Evolutionary conservation across 2,113 vertebrate genomes (phyloP).

Genomic region (Mionectes macconnelli): DNA sequence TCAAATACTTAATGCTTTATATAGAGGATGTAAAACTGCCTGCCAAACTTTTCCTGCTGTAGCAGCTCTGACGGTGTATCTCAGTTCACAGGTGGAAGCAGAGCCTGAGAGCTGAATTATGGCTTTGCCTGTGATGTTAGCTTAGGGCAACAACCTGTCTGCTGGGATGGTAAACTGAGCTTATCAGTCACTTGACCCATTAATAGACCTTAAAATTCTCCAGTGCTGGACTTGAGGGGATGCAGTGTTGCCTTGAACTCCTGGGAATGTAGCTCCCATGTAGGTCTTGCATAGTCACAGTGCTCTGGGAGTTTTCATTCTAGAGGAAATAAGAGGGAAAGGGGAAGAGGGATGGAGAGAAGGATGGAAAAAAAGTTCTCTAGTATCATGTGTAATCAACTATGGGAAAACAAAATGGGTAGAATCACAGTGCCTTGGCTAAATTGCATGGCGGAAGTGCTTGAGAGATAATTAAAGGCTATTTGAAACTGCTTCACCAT

Average conservation of each 20-base stretch:
- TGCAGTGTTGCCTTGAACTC: not conserved
- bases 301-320: not conserved
- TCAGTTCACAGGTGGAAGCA: not conserved
- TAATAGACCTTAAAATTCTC: not conserved
- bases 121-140: not conserved
- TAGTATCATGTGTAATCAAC: not conserved
- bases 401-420: not conserved
- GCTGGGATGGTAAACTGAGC: not conserved
- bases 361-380: not conserved
- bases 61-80: not conserved
- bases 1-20: constrained; percentile 48
- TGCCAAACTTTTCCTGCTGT: constrained; percentile 19
- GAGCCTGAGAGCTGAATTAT: not conserved
- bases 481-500: not conserved
- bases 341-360: not conserved
- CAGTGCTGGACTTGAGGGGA: not conserved
- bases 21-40: not conserved
- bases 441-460: not conserved
- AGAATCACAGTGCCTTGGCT: not conserved
- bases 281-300: not conserved
- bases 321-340: not conserved
- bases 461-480: not conserved
- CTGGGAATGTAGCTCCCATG: not conserved
- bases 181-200: not conserved
- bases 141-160: not conserved